phyloP scores from a whole-genome alignment of 2,888 invertebrate species.

The Agonopterix arenella region DNA sequence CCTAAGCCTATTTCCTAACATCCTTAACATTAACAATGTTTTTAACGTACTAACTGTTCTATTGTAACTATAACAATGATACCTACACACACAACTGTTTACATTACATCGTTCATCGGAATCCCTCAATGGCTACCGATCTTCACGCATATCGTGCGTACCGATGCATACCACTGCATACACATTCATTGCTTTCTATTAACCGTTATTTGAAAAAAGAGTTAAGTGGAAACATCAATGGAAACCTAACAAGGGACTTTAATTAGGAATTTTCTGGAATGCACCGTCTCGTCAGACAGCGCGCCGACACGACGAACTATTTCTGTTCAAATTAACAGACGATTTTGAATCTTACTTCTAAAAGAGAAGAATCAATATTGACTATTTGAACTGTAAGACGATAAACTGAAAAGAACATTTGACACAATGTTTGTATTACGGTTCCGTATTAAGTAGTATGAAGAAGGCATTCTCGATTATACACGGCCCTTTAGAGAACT shows the following conservation, averaged over 20 bases:
- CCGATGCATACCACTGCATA: constrained; percentile 17
- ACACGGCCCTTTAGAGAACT: too few relatives aligned
- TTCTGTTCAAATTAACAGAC: constrained; percentile 9
- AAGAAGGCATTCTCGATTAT: too few relatives aligned
- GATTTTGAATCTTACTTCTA: constrained; percentile 14
- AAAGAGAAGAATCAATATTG: not conserved
- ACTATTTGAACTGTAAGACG: not conserved
- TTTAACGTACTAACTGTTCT: not conserved
- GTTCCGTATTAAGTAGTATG: too few relatives aligned
- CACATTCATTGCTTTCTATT: constrained; percentile 15
- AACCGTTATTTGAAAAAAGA: not conserved
- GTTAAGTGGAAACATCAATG: constrained; percentile 17
- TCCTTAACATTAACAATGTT: not conserved
- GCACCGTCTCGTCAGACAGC: constrained; percentile 34
- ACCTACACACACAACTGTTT: constrained; percentile 19
- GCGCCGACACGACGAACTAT: constrained; percentile 30
- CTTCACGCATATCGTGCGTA: constrained; percentile 9
- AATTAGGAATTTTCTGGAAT: constrained; percentile 10
- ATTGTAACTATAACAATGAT: not conserved
- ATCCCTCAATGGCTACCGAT: constrained; percentile 17
- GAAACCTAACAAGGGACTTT: not conserved
- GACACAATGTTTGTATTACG: constrained; percentile 1
- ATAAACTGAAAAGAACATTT: not conserved
- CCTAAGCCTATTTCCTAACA: not conserved
- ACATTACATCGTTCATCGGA: constrained; percentile 24